phyloP scores from a whole-genome alignment of 2,888 invertebrate genomes.

The Lasioglossum figueresi region DNA sequence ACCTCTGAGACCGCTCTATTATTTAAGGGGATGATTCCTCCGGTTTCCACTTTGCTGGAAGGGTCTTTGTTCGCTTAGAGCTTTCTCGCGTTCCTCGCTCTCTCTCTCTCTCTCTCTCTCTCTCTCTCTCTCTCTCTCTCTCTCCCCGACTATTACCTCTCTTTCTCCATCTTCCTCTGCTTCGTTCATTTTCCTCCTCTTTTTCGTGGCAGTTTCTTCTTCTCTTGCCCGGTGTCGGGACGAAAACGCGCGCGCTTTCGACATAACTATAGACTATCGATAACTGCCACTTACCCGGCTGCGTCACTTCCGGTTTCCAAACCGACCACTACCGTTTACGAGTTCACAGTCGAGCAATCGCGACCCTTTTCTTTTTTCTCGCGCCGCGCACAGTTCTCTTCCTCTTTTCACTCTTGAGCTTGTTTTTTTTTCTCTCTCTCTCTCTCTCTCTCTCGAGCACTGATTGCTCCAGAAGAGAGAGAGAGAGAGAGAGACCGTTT shows the following conservation, averaged over 20 bases:
- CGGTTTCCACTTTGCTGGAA: conserved; percentile 60
- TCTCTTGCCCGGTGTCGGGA: not conserved
- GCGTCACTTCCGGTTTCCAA: conserved; percentile 81
- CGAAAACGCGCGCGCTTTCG: conserved; percentile 62
- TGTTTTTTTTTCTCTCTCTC: not conserved
- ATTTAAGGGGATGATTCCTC: conserved; percentile 76
- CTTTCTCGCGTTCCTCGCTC: conserved; percentile 25
- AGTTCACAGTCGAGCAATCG: conserved; percentile 77
- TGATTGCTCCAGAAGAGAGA: not conserved
- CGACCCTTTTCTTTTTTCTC: conserved; percentile 52
- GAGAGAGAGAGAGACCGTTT: conserved; percentile 12
- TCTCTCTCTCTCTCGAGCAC: not conserved
- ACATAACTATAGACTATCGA: conserved; percentile 79
- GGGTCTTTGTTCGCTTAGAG: conserved; percentile 49
- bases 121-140: too few relatives aligned
- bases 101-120: too few relatives aligned
- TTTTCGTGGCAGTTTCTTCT: not conserved
- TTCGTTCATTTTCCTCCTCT: not conserved
- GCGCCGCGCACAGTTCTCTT: conserved; percentile 30
- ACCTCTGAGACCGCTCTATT: conserved; percentile 75
- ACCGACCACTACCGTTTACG: conserved; percentile 75
- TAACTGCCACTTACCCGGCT: conserved; percentile 79
- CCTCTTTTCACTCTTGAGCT: not conserved
- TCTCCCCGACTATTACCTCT: not conserved
- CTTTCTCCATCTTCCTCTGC: not conserved